Conservation (phyloP, 2,797 vertebrate genomes). For the Acanthiza pusilla region DNA sequence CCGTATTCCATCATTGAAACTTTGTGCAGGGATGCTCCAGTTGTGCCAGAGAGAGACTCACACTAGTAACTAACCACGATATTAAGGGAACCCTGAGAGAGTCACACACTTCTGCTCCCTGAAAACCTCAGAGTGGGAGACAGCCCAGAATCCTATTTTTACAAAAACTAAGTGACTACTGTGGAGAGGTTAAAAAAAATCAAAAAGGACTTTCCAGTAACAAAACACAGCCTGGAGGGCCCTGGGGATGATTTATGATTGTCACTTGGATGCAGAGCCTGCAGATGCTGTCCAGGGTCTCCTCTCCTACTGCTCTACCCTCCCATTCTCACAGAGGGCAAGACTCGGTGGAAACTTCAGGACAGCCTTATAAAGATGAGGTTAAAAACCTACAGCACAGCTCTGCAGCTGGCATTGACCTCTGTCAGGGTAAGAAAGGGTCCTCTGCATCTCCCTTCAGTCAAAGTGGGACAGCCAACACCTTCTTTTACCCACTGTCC, state of each 20-base stretch:
- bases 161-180: background rate
- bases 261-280: background rate
- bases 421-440: background rate
- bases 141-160: background rate
- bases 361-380: background rate
- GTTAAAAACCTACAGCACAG: background rate
- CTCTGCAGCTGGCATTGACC: background rate
- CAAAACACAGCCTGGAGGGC: background rate
- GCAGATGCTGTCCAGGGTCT: background rate
- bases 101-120: background rate
- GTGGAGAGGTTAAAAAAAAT: background rate
- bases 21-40: background rate
- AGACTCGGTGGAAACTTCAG: background rate
- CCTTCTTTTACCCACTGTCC: background rate
- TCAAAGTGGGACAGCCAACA: background rate
- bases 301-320: background rate
- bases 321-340: background rate
- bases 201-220: background rate
- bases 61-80: background rate
- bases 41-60: background rate
- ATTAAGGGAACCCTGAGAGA: background rate
- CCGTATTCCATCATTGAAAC: background rate
- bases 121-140: background rate
- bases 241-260: background rate
- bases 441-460: background rate